Percentiles rank a stretch among this genome's conserved stretches.
Conservation (phyloP, 1,140 invertebrate genomes). For the Dendrolimus kikuchii region DNA sequence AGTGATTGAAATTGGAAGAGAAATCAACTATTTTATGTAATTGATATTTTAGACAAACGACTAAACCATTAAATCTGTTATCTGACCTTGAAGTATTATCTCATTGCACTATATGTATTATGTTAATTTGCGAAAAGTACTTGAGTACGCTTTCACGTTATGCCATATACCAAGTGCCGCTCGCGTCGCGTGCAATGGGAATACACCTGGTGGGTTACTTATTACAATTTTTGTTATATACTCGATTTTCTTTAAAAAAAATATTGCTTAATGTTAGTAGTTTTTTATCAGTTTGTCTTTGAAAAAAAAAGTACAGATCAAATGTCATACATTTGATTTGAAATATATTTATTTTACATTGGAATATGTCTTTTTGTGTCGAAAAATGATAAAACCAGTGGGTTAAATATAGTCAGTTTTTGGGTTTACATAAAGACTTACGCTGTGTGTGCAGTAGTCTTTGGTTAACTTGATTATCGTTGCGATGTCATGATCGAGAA, state of each 20-base stretch:
- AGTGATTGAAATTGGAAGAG: slow-evolving; percentile 48
- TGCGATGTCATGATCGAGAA: too few relatives aligned
- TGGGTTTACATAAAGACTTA: slow-evolving; percentile 37
- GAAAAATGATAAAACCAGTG: slow-evolving; percentile 65
- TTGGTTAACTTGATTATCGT: slow-evolving; percentile 8
- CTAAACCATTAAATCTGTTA: slow-evolving; percentile 59
- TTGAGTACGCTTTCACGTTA: too few relatives aligned
- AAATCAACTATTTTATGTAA: slow-evolving; percentile 61
- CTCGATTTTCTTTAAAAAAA: slow-evolving; percentile 54
- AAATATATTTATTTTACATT: slow-evolving; percentile 72
- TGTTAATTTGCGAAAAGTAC: too few relatives aligned
- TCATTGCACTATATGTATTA: slow-evolving; percentile 31
- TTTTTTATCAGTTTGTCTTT: slow-evolving; percentile 68
- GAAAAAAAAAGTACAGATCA: slow-evolving; percentile 47
- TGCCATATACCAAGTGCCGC: neutral
- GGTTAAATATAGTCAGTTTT: slow-evolving; percentile 46
- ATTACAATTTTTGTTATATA: slow-evolving; percentile 65
- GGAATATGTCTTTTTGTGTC: slow-evolving; percentile 68
- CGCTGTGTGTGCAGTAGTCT: slow-evolving; percentile 33
- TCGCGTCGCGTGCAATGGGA: slow-evolving; percentile 35
- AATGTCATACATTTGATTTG: slow-evolving; percentile 72
- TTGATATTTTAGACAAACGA: slow-evolving; percentile 48
- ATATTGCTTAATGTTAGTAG: slow-evolving; percentile 70
- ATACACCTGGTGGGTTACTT: slow-evolving; percentile 57
- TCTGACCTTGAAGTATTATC: slow-evolving; percentile 31